Evolutionary conservation across 2,797 vertebrate genomes (phyloP).

Genomic region (Dermochelys coriacea): DNA sequence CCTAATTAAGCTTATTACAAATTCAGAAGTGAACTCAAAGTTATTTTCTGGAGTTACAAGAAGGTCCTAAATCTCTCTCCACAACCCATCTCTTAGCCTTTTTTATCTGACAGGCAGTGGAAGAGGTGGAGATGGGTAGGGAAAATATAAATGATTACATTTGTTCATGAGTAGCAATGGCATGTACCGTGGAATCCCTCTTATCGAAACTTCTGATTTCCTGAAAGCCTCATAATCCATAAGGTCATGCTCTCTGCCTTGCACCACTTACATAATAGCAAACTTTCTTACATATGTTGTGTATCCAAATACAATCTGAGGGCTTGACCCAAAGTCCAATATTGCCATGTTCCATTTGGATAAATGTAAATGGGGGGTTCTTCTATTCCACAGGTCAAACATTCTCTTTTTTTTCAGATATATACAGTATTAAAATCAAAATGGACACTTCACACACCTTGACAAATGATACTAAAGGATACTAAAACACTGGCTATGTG

Average conservation of each 20-base stretch:
- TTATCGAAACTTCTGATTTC: constrained; percentile 52
- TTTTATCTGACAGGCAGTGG: constrained; percentile 74
- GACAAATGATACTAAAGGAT: background rate
- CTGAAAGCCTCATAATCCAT: background rate
- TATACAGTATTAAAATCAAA: background rate
- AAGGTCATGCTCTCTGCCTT: constrained; percentile 39
- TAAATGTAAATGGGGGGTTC: constrained; percentile 26
- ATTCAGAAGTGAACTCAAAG: constrained; percentile 55
- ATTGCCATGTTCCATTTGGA: constrained; percentile 59
- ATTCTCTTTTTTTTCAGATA: constrained; percentile 14
- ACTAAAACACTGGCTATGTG: background rate
- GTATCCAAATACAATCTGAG: constrained; percentile 39
- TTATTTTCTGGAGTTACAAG: constrained; percentile 72
- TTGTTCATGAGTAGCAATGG: constrained; percentile 67
- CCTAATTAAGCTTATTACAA: constrained; percentile 70
- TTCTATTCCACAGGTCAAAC: constrained; percentile 19
- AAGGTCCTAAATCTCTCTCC: constrained; percentile 65
- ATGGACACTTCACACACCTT: background rate
- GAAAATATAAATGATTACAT: constrained; percentile 72
- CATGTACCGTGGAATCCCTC: constrained; percentile 43
- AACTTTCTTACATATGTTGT: background rate
- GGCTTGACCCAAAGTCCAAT: constrained; percentile 36
- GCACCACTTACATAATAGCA: constrained; percentile 37
- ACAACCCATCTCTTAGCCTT: constrained; percentile 68
- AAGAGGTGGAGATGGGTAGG: constrained; percentile 71